Evolutionary conservation across 2,888 invertebrate species (phyloP), one percentile per base, ranked within the genome.

Genomic region (Thera obeliscata): DNA sequence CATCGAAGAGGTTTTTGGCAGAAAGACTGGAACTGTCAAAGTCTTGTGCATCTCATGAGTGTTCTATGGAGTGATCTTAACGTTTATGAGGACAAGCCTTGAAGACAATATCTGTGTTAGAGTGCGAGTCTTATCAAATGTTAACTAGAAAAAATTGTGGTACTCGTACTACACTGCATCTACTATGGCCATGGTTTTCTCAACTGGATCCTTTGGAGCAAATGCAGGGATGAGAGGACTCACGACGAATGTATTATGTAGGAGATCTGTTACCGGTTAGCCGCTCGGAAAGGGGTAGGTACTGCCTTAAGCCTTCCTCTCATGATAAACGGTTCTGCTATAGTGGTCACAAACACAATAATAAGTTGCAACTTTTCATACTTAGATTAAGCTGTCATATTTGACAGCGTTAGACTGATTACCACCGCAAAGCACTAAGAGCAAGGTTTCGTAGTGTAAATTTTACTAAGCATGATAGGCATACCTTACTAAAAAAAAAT

Each of bases 201-300:
- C 69, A 74, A 78, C 77, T 73, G 78, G 76, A 76, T 78, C 74
- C 80, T 80, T 79, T 69, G 76, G 75, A 81, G 83, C 83, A 86
- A 85, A 85, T 84, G 80, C 82, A 71, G 70, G 71, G 80, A 84
- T 83, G 83, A 81, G 82, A 71, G 71, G 80, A 79, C 78, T 84
- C 77, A 78, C 77, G 75, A 78, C 79, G 81, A 81, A 87, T 86
- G 82, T 86, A 84, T 84, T 84, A 84, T 82, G 78, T 80, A 81
- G 71, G 74, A 81, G 82, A 82, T 82, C 78, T 80, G 82, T 82
- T 79, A 78, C 81, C 72, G 77, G 79, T 81, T 85, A 81, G 78
- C 78, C 78, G 74, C 74, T 73, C 75, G 74, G 78, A 77, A 79
- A 75, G 76, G 72, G 68, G 67, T 62, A 62, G n/a, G 43, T 56